Percentiles rank a stretch among this genome's conserved stretches.
Conservation (phyloP, 2,888 invertebrate species). For the Horisme vitalbata region DNA sequence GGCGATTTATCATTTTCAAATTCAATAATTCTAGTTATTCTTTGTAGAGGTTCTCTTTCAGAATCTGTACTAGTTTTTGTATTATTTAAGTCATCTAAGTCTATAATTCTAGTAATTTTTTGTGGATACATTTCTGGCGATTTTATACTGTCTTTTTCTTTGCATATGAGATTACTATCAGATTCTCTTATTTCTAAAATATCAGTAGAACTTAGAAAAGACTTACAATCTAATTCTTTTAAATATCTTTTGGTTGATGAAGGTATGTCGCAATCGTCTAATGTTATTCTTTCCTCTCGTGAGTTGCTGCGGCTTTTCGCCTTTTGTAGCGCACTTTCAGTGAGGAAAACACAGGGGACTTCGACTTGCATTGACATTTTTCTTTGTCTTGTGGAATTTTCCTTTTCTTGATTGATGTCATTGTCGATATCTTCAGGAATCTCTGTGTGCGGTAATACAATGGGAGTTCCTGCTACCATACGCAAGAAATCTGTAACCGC, state of each 20-base stretch:
- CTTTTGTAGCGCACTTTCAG: conserved; percentile 75
- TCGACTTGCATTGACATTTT: conserved; percentile 82
- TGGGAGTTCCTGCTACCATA: conserved; percentile 84
- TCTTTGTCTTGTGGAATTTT: conserved; percentile 66
- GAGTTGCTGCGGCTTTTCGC: conserved; percentile 74
- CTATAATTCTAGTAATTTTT: conserved; percentile 76
- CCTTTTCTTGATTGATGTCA: conserved; percentile 72
- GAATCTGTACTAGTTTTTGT: conserved; percentile 51
- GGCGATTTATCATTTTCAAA: conserved; percentile 62
- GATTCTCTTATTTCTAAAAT: conserved; percentile 56
- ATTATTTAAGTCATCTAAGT: conserved; percentile 63
- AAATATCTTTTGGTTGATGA: conserved; percentile 57
- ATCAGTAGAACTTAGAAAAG: conserved; percentile 57
- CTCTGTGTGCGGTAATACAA: conserved; percentile 79
- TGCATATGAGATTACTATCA: conserved; percentile 39
- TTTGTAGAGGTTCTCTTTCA: conserved; percentile 68
- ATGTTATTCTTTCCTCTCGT: conserved; percentile 70
- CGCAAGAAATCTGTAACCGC: conserved; percentile 86
- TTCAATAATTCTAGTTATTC: conserved; percentile 75
- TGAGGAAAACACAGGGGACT: conserved; percentile 79
- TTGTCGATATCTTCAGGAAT: conserved; percentile 69
- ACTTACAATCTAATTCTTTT: conserved; percentile 59
- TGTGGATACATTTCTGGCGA: conserved; percentile 60
- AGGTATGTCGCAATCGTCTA: conserved; percentile 61
- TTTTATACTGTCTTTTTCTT: conserved; percentile 53